Percentiles rank a stretch among this genome's conserved stretches.
phyloP scores from a whole-genome alignment of 1,140 invertebrate genomes.

The Drosophila novamexicana region DNA sequence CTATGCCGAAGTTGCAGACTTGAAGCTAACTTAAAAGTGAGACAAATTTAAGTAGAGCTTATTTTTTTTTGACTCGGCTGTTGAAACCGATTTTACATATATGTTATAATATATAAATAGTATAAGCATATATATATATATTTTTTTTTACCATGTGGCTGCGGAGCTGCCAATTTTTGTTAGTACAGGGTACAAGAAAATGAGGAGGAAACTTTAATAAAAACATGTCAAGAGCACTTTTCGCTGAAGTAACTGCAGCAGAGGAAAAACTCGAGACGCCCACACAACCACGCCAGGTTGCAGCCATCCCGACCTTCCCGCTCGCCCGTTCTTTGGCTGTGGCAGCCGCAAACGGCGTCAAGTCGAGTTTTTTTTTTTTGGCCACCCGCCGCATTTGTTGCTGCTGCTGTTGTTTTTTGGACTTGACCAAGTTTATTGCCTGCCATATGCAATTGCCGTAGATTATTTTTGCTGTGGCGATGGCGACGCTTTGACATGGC shows the following conservation, averaged over 20 bases:
- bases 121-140: too few species aligned
- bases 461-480: constrained; percentile 63
- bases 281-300: constrained; percentile 11
- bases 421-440: constrained; percentile 81
- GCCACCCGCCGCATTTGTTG: constrained; percentile 19
- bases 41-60: too few species aligned
- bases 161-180: constrained; percentile 8
- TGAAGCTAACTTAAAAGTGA: too few species aligned
- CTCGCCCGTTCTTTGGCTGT: neutral
- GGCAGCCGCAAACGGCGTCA: constrained; percentile 5
- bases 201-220: constrained; percentile 71
- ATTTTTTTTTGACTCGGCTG: too few species aligned
- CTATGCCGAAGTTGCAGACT: too few species aligned
- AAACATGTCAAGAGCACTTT: constrained; percentile 81
- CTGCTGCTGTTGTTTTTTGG: constrained; percentile 53
- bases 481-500: constrained; percentile 47
- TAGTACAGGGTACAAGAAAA: constrained; percentile 16
- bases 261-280: constrained; percentile 30
- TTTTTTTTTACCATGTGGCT: too few species aligned
- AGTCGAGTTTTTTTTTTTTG: neutral
- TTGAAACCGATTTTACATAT: too few species aligned
- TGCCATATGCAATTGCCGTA: constrained; percentile 79
- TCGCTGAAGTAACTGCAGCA: constrained; percentile 41
- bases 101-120: too few species aligned
- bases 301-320: neutral